Conservation (phyloP, 1,140 invertebrate genomes). For the Cyrtorhinus lividipennis region DNA sequence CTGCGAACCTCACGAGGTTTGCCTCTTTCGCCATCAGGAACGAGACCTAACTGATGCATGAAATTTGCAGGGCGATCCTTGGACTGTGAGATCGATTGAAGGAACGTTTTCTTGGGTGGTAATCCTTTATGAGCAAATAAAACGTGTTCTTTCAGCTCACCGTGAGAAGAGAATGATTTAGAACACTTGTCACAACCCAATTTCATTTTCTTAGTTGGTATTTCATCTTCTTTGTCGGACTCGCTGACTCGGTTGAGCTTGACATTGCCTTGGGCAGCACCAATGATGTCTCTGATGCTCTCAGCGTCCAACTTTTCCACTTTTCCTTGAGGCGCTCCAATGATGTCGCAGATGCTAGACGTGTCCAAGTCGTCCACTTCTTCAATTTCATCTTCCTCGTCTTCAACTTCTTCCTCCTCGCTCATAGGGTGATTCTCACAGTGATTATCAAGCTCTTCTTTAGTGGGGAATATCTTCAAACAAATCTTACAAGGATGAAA, state of each 20-base stretch:
- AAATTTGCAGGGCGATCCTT: background rate
- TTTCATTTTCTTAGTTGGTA: background rate
- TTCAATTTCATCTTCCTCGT: conserved; percentile 18
- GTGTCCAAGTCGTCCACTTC: conserved; percentile 17
- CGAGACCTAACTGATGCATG: conserved; percentile 14
- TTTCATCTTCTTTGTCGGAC: background rate
- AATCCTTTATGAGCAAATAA: background rate
- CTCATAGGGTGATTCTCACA: conserved; percentile 23
- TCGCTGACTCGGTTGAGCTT: conserved; percentile 6
- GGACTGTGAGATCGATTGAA: background rate
- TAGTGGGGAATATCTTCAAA: conserved; percentile 38
- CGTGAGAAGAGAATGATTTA: background rate
- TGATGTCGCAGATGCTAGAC: conserved; percentile 17
- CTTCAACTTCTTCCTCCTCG: conserved; percentile 22
- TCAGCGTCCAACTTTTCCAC: conserved; percentile 14
- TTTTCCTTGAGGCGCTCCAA: conserved; percentile 9
- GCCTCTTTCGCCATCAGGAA: conserved; percentile 9
- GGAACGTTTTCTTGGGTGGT: background rate
- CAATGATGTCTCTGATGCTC: conserved; percentile 19
- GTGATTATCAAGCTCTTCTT: conserved; percentile 31
- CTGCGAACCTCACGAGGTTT: conserved; percentile 11
- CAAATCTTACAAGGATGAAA: conserved; percentile 44
- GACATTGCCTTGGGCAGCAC: conserved; percentile 8
- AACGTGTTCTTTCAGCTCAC: background rate
- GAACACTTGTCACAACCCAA: background rate